A percentile compares a stretch with the other conserved stretches of the same genome.
phyloP scores from a whole-genome alignment of 2,888 invertebrate species.

The Cantharis rustica region DNA sequence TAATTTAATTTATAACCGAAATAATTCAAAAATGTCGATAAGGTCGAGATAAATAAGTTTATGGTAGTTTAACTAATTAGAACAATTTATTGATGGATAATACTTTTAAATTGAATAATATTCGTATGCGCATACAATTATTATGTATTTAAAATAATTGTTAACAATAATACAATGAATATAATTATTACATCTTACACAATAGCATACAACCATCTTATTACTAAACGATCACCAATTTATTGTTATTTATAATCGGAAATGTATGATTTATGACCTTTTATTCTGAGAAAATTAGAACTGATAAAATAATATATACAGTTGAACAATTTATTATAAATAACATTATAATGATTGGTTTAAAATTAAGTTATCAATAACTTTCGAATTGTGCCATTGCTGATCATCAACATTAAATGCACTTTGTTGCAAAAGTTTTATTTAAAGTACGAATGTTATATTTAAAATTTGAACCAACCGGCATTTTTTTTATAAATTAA shows the following conservation, averaged over 20 bases:
- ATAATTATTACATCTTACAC: background rate
- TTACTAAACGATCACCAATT: slow-evolving; percentile 7
- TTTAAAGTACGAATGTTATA: too few species aligned
- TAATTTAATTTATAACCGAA: background rate
- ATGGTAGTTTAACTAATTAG: background rate
- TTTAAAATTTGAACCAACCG: too few species aligned
- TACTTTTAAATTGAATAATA: background rate
- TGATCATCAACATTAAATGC: background rate
- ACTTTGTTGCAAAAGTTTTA: background rate
- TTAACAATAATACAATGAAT: background rate
- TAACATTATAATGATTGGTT: background rate
- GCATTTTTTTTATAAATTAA: background rate
- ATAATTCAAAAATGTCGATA: background rate
- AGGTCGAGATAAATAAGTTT: background rate
- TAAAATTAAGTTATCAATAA: background rate
- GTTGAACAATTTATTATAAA: background rate
- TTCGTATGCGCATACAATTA: background rate
- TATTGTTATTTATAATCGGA: slow-evolving; percentile 21
- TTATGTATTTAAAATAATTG: background rate
- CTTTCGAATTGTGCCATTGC: background rate
- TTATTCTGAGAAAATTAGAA: slow-evolving; percentile 6
- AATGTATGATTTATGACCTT: slow-evolving; percentile 31
- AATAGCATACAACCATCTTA: background rate
- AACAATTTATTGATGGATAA: background rate
- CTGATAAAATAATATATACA: slow-evolving; percentile 2